Evolutionary conservation across 2,797 vertebrate species (phyloP).

Genomic region (Remorina albescens): DNA sequence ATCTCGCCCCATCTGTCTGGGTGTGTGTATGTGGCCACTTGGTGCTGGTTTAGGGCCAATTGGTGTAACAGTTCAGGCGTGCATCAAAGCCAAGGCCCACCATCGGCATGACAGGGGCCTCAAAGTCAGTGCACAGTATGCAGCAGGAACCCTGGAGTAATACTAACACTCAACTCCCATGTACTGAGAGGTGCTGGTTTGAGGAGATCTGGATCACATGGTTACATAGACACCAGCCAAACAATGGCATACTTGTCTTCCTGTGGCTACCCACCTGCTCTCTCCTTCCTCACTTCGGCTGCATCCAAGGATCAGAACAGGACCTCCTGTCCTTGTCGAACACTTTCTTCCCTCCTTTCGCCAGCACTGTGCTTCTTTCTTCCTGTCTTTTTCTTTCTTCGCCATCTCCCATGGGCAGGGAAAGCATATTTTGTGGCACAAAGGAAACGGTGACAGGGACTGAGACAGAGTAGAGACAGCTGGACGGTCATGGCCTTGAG

Average conservation of each 20-base stretch:
- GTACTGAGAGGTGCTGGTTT: constrained; percentile 38
- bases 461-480: constrained; percentile 69
- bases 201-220: constrained; percentile 44
- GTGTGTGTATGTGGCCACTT: constrained; percentile 29
- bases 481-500: constrained; percentile 47
- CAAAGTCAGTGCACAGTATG: constrained; percentile 45
- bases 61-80: constrained; percentile 67
- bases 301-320: constrained; percentile 46
- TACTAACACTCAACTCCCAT: constrained; percentile 31
- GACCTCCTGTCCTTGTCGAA: constrained; percentile 44
- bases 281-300: constrained; percentile 39
- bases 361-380: constrained; percentile 9
- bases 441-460: constrained; percentile 42
- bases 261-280: constrained; percentile 66
- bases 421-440: constrained; percentile 51
- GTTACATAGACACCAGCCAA: constrained; percentile 41
- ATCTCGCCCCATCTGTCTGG: constrained; percentile 76
- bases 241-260: constrained; percentile 62
- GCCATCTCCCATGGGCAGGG: constrained; percentile 31
- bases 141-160: constrained; percentile 38
- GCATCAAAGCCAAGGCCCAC: constrained; percentile 53
- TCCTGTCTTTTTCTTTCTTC: constrained; percentile 13
- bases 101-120: constrained; percentile 62
- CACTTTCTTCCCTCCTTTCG: constrained; percentile 29
- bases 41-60: constrained; percentile 66